These are phyloP conservation scores for Lacerta viridis DNA, from an alignment of 2,797 vertebrate genomes.

Conservation along the genomic window DNA sequence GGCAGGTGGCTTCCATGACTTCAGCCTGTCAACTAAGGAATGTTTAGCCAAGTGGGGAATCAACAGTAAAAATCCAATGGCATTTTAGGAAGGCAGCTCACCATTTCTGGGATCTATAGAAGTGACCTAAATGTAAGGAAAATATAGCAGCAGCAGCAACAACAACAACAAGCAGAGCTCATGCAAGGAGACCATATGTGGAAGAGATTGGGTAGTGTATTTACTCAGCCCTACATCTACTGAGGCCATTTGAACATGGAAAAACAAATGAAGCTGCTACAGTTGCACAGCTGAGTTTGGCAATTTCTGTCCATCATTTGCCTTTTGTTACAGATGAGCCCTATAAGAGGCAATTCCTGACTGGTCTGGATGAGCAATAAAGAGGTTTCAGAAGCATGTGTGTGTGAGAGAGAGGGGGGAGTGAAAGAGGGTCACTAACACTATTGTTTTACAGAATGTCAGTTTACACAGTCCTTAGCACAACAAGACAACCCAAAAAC, in stretches of 20 bases:
- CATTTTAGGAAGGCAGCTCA: constrained; percentile 27
- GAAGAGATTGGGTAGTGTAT: neutral
- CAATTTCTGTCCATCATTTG: neutral
- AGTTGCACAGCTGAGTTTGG: constrained; percentile 21
- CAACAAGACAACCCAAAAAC: neutral
- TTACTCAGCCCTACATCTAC: constrained; percentile 21
- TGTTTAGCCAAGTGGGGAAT: constrained; percentile 28
- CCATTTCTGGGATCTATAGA: constrained; percentile 10
- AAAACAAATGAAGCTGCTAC: neutral
- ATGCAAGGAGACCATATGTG: constrained; percentile 25
- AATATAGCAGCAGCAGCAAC: neutral
- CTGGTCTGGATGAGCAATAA: constrained; percentile 22
- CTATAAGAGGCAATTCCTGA: constrained; percentile 1
- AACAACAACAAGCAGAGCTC: constrained; percentile 17
- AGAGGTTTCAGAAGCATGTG: constrained; percentile 12
- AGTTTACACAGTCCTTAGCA: constrained; percentile 29
- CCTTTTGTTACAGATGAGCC: constrained; percentile 25
- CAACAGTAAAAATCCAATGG: neutral
- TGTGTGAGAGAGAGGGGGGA: too few species aligned
- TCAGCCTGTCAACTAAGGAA: constrained; percentile 36
- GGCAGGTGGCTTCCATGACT: neutral
- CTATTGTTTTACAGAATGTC: constrained; percentile 10
- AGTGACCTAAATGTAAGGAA: constrained; percentile 10
- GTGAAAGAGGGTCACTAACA: neutral
- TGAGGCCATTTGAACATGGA: constrained; percentile 23